Evolutionary conservation across 2,113 vertebrate genomes (phyloP).

Genomic region (Pituophis catenifer): DNA sequence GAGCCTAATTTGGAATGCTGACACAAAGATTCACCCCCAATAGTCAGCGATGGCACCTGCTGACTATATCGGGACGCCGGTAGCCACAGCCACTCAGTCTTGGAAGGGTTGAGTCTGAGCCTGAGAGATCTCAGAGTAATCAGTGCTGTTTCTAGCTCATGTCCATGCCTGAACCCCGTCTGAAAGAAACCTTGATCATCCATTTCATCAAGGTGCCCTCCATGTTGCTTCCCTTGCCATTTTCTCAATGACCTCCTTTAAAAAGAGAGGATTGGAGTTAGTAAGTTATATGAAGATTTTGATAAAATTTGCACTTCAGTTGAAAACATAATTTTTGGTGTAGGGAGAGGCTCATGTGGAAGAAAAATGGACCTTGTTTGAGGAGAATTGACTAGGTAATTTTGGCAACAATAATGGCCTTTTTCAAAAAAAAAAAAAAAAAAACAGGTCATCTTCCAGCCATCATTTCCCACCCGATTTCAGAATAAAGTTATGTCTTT

Average conservation of each 20-base stretch:
- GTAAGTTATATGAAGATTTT: neutral
- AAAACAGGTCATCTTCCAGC: neutral
- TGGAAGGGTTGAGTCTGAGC: too few species aligned
- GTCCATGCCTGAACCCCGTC: neutral
- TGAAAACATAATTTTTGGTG: neutral
- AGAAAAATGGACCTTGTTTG: neutral
- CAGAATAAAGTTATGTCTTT: neutral
- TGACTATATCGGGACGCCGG: too few species aligned
- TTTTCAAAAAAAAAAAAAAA: neutral
- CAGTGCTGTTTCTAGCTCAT: neutral
- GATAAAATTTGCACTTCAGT: neutral
- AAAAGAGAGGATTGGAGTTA: neutral
- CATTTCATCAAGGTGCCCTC: neutral
- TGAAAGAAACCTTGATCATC: neutral
- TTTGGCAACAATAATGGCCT: neutral
- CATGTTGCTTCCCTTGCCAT: neutral
- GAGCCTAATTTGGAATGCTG: too few species aligned
- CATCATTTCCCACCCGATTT: neutral
- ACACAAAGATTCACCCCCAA: too few species aligned
- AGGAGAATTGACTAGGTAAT: neutral
- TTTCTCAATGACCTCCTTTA: neutral
- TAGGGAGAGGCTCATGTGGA: neutral
- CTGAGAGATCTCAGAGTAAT: neutral
- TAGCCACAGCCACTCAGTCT: too few species aligned
- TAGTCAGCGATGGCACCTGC: too few species aligned